Conservation (phyloP, 2,797 vertebrate species). For the Anolis apletophallus region DNA sequence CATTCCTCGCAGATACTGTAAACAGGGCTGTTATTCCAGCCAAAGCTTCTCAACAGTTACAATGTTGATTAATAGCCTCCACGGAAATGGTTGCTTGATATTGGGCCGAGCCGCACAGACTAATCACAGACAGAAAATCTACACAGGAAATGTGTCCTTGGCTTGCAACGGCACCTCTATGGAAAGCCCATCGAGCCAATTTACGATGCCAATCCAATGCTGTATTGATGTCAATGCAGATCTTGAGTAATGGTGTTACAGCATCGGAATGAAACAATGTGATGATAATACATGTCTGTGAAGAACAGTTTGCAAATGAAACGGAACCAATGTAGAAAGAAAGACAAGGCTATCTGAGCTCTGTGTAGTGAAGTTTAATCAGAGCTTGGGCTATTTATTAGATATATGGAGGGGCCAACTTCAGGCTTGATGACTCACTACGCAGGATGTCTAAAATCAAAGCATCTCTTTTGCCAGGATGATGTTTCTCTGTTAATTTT, state of each 20-base stretch:
- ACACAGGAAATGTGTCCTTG: background rate
- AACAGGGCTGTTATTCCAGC: background rate
- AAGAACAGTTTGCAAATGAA: background rate
- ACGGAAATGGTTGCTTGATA: background rate
- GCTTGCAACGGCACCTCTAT: background rate
- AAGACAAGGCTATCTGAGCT: background rate
- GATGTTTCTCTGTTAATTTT: background rate
- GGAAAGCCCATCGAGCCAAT: constrained; percentile 9
- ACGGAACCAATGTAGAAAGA: constrained; percentile 3
- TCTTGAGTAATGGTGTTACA: constrained; percentile 1
- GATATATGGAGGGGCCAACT: background rate
- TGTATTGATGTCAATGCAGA: background rate
- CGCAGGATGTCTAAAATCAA: background rate
- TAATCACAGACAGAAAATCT: constrained; percentile 34
- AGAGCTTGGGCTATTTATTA: background rate
- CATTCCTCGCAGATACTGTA: background rate
- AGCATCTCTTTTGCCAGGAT: background rate
- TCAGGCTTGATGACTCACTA: background rate
- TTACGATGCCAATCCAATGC: constrained; percentile 20
- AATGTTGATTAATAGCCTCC: background rate
- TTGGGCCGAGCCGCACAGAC: background rate
- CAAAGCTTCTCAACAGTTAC: background rate
- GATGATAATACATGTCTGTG: constrained; percentile 35
- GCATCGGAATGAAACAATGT: constrained; percentile 37
- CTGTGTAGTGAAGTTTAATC: constrained; percentile 26